Evolutionary conservation across 2,113 vertebrate genomes (phyloP), one percentile per base, ranked within the genome.

Genomic region (Trogon melanurus): DNA sequence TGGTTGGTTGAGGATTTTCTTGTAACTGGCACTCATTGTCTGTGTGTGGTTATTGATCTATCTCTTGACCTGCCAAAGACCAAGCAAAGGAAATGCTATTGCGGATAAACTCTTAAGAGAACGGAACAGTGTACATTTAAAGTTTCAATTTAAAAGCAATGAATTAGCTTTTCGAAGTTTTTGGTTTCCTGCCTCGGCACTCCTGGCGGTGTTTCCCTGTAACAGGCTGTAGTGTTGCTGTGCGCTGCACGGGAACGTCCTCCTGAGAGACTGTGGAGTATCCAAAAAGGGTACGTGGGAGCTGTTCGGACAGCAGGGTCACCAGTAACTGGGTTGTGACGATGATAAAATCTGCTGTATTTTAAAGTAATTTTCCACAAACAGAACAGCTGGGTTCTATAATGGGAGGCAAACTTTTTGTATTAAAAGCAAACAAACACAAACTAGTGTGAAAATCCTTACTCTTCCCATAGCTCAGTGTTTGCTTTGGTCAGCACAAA

Each of bases 51-150:
- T 69, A 75, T 26, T 51, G 51, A 29, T 57, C 29, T 44, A 30
- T 44, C 36, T 80, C 76, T 91, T 89, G 79, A 93, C 70, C 89
- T 93, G 91, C 95, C 93, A 87, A 93, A 97, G 92, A 91, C 29
- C 88, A 90, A 85, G 67, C 65, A 69, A 82, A 62, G 70, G 60
- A 96, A 69, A 93, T 45, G 36, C 65, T 53, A 10, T 29, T 7
- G 1, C 27, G 29, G 83, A 61, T 47, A 47, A 48, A 75, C 53
- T 69, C 48, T 88, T 67, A 20, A 30, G 44, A 36, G 56, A 76
- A 30, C 29, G 71, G 44, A 79, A 14, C 47, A 36, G 41, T 5
- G n/a, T 5, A 8, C 13, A 6, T 29, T 62, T 36, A 19, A n/a
- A 57, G 5, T 80, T 83, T 60, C 27, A 3, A 0, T 60, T 83